Base-by-base conservation (phyloP, 2,888 invertebrate species). In the Mylabris sibirica region DNA sequence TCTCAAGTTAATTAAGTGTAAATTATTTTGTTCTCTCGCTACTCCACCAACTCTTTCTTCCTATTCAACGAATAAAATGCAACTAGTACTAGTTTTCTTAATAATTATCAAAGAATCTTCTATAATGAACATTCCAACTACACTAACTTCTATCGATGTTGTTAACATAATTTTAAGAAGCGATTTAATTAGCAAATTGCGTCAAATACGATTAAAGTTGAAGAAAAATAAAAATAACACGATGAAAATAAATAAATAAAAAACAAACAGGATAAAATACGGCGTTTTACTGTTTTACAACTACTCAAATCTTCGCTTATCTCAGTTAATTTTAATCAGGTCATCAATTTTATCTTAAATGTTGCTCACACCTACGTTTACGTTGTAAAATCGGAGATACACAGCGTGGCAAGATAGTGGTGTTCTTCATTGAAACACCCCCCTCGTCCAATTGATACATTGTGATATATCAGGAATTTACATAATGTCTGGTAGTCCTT, bases 301-400 rank as follows among this genome's bases (percentile, higher is more conserved):
- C 3, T 6, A 44, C 20, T 20, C 20, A 20, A 49, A 49, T 49
- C 20, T 11, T 20, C 8, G 11, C 17, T 44, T 49, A 49, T 49
- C 20, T 49, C 11, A 20, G 57, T 63, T 63, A 59, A 66, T 67
- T 70, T 70, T 67, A 70, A 67, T 67, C 67, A 63, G 67, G 67
- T 65, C 70, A 64, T 70, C 70, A 66, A 67, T 70, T 70, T 67
- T 65, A 70, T 66, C 67, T 70, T 67, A 70, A 70, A 67, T 65
- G 70, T 67, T 70, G 67, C 67, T 70, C 70, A 65, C 70, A 59
- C 70, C 67, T 67, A 70, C 70, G 60, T 70, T 53, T 57, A 63
- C 44, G 65, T 67, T 70, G 70, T 70, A 61, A 65, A 65, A 44
- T 66, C 3, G 49, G 5, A 49, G 44, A 66, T 63, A 64, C 57